Evolutionary conservation across 2,797 vertebrate genomes (phyloP).

Genomic region (Phoeniculus purpureus): DNA sequence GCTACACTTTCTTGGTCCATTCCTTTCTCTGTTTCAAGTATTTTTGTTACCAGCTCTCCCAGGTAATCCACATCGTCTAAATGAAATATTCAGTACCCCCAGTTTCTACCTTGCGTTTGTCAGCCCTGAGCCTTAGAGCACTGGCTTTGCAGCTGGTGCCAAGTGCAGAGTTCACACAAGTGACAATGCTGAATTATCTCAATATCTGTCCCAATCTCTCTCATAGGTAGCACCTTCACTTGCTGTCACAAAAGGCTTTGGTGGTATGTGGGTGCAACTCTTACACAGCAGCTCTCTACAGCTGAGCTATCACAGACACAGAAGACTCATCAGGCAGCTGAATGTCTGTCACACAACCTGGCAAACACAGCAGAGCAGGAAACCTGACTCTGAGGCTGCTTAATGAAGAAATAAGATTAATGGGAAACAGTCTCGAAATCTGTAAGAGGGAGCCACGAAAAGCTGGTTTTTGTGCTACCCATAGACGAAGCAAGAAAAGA

Average conservation of each 20-base stretch:
- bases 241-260: background rate
- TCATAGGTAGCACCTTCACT: background rate
- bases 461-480: background rate
- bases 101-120: background rate
- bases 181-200: background rate
- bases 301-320: background rate
- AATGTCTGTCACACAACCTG: background rate
- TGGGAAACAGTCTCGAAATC: background rate
- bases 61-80: background rate
- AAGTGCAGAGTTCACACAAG: background rate
- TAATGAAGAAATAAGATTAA: background rate
- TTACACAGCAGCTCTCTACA: background rate
- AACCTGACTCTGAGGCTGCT: conserved; percentile 17
- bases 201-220: background rate
- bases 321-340: background rate
- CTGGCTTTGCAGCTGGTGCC: background rate
- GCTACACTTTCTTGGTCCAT: background rate
- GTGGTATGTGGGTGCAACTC: background rate
- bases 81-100: background rate
- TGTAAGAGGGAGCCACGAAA: background rate
- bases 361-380: conserved; percentile 33
- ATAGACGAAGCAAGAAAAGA: background rate
- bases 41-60: background rate
- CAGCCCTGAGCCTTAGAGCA: background rate
- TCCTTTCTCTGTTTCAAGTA: background rate